Evolutionary conservation across 1,140 invertebrate species (phyloP), one percentile per base, ranked within the genome.

Genomic region (Oryzaephilus surinamensis): DNA sequence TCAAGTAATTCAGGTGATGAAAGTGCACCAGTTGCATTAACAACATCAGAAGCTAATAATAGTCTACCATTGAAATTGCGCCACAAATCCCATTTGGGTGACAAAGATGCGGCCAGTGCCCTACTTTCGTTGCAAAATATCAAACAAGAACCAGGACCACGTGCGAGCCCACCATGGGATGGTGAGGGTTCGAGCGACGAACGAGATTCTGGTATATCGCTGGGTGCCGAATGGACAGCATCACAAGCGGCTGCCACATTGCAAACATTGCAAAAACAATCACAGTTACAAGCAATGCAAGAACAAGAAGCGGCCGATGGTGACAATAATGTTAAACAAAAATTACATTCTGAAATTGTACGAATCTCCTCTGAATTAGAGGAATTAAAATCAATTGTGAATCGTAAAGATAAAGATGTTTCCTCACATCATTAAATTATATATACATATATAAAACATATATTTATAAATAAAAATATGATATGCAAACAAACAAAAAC

Each of bases 311-410:
- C 21, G 36, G 54, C 52, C 33, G 49, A 63, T 12, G 57, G 60
- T 6, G 66, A 72, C 32, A 71, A 73, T 50, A 69, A 80, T 60
- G 71, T 69, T 50, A 74, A 70, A 66, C 77, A 72, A 13, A 79
- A 85, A 54, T 72, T 97, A 1, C 84, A 91, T 52, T 80, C 77
- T 1, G 82, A 94, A 62, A 66, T 96, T 46, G 84, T 88, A 35
- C 72, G 84, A 38, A 72, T 97, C 3, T 89, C 90, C 6, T 85
- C 82, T 1, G 93, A 97, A 61, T 88, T 96, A 24, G 89, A 86
- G n/a, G 81, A 78, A 43, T 74, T 96, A 0, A 86, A 91, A 56
- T 79, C 76, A 41, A 73, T 81, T 59, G 55, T 59, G 49, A 47
- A 44, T 12, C 17, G 42, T 7, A 56, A 55, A 39, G 53, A 53